Percentiles rank a stretch among this genome's conserved stretches.
Evolutionary conservation across 2,888 invertebrate genomes (phyloP).

Genomic region (Ypsolopha sequella): DNA sequence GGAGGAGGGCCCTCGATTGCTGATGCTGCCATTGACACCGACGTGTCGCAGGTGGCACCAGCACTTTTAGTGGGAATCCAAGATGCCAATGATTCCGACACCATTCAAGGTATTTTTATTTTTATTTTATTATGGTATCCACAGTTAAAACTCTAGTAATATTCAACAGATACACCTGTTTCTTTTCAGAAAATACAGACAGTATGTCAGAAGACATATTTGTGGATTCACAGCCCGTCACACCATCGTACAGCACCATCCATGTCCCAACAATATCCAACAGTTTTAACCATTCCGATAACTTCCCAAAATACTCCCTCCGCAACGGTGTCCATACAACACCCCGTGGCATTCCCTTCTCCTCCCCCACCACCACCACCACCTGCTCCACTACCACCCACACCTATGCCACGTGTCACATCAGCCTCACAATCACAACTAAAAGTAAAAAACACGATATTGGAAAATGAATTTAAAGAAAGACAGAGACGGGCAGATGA

Average conservation of each 20-base stretch:
- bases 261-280: not conserved
- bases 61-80: conserved; percentile 2
- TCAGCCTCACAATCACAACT: not conserved
- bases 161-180: not conserved
- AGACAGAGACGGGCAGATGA: not conserved
- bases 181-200: not conserved
- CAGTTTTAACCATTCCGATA: no score
- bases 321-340: no score
- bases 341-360: no score
- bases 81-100: conserved; percentile 2
- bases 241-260: no score
- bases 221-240: not conserved
- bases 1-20: conserved; percentile 1
- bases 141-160: not conserved
- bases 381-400: not conserved
- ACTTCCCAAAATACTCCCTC: no score
- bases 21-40: conserved; percentile 1
- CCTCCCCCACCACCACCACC: not conserved
- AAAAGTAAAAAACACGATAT: not conserved
- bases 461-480: not conserved
- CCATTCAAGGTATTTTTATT: not conserved
- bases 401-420: not conserved
- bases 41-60: conserved; percentile 2
- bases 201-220: not conserved
- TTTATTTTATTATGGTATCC: not conserved